Evolutionary conservation across 1,140 invertebrate species (phyloP).

Genomic region (Agrilus planipennis): DNA sequence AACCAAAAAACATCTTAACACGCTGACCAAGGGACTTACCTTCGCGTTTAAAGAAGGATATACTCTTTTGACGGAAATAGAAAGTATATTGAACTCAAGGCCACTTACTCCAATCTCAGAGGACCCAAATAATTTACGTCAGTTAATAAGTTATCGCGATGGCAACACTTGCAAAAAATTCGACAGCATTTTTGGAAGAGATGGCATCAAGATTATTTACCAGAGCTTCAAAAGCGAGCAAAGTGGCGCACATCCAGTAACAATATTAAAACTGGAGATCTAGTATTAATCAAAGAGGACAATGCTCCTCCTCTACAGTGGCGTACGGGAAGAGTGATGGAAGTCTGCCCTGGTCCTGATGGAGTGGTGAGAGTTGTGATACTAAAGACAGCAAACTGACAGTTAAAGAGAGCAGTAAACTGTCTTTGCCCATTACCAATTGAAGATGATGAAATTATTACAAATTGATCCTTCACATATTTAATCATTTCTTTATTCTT

Average conservation of each 20-base stretch:
- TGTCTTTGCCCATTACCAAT: no score
- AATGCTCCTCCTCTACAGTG: constrained; percentile 27
- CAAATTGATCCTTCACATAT: no score
- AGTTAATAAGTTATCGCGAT: not conserved
- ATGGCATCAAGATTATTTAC: constrained; percentile 18
- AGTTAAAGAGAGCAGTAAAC: no score
- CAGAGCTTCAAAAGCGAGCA: constrained; percentile 16
- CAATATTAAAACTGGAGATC: constrained; percentile 14
- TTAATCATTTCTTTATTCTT: no score
- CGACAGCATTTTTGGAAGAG: constrained; percentile 3
- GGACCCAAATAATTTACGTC: not conserved
- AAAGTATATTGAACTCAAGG: constrained; percentile 3
- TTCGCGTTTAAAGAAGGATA: constrained; percentile 14
- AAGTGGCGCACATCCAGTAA: constrained; percentile 17
- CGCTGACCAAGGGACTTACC: constrained; percentile 12
- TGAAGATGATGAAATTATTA: no score
- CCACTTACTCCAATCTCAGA: not conserved
- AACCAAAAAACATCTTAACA: constrained; percentile 28
- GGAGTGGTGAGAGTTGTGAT: constrained; percentile 11
- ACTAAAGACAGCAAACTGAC: no score
- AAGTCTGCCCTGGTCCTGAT: constrained; percentile 12
- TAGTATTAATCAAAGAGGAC: constrained; percentile 29
- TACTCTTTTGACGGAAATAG: constrained; percentile 4
- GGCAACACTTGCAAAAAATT: not conserved
- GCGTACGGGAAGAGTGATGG: constrained; percentile 15